Conservation (phyloP, 2,113 vertebrate species). For the Climacteris rufus region DNA sequence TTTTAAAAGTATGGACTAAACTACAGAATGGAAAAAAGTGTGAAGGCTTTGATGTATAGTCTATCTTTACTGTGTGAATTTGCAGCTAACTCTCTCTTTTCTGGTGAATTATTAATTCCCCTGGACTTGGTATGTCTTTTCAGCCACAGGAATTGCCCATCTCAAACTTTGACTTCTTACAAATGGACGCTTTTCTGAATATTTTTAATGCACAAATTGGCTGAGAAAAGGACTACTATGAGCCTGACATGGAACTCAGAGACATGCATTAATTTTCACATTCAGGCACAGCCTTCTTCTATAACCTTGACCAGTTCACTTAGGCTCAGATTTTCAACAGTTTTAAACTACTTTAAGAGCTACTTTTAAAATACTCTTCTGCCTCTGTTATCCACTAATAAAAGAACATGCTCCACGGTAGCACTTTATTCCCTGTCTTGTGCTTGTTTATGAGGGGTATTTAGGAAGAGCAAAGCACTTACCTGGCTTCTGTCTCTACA, state of each 20-base stretch:
- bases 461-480: not conserved
- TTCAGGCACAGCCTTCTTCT: not conserved
- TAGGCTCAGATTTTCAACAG: not conserved
- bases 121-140: not conserved
- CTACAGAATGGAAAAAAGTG: slow-evolving; percentile 12
- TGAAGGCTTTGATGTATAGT: not conserved
- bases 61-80: not conserved
- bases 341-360: not conserved
- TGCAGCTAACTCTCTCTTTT: not conserved
- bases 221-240: not conserved
- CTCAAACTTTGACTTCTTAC: not conserved
- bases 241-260: not conserved
- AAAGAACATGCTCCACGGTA: not conserved
- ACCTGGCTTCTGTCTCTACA: not conserved
- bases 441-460: not conserved
- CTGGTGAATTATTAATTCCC: not conserved
- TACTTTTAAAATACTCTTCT: not conserved
- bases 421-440: not conserved
- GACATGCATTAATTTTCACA: not conserved
- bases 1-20: slow-evolving; percentile 11
- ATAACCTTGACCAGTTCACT: not conserved
- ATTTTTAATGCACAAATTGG: not conserved
- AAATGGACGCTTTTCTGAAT: not conserved
- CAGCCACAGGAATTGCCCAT: not conserved
- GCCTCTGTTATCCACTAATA: not conserved